Evolutionary conservation across 2,888 invertebrate species (phyloP).

Genomic region (Atrina japonica): DNA sequence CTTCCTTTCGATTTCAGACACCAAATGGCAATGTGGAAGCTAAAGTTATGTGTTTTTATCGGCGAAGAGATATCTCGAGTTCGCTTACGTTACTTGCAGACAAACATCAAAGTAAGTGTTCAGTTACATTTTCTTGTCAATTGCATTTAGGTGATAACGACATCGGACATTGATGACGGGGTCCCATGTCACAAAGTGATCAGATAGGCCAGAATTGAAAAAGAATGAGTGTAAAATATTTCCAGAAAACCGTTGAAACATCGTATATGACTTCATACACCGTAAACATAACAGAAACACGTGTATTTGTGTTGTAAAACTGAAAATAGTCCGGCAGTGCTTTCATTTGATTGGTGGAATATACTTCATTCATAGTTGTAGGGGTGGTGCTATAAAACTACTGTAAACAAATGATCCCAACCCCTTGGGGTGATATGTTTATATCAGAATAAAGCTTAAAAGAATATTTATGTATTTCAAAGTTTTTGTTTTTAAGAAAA

Average conservation of each 20-base stretch:
- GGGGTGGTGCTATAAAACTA: slow-evolving; percentile 32
- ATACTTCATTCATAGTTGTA: slow-evolving; percentile 57
- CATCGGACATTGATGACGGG: background rate
- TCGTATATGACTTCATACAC: too few species aligned
- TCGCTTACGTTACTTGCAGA: slow-evolving; percentile 98
- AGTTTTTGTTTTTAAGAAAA: too few species aligned
- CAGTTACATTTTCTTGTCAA: slow-evolving; percentile 6
- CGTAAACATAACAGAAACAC: slow-evolving; percentile 36
- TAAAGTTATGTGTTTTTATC: slow-evolving; percentile 99
- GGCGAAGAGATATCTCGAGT: slow-evolving; percentile 97
- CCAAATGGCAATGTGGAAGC: slow-evolving; percentile 99
- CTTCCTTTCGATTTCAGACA: slow-evolving; percentile 84
- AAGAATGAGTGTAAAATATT: too few species aligned
- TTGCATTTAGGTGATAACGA: slow-evolving; percentile 3
- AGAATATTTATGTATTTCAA: too few species aligned
- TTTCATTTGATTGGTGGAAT: slow-evolving; percentile 62
- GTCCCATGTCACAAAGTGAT: slow-evolving; percentile 4
- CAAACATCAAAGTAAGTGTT: slow-evolving; percentile 90
- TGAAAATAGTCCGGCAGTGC: slow-evolving; percentile 66
- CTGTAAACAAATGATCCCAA: slow-evolving; percentile 34
- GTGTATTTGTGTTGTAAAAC: slow-evolving; percentile 43
- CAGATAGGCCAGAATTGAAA: background rate
- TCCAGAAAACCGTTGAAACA: slow-evolving; percentile 1
- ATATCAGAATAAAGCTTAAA: too few species aligned
- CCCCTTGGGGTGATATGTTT: slow-evolving; percentile 2